Conservation (phyloP, 2,113 vertebrate genomes). For the Aptenodytes forsteri region DNA sequence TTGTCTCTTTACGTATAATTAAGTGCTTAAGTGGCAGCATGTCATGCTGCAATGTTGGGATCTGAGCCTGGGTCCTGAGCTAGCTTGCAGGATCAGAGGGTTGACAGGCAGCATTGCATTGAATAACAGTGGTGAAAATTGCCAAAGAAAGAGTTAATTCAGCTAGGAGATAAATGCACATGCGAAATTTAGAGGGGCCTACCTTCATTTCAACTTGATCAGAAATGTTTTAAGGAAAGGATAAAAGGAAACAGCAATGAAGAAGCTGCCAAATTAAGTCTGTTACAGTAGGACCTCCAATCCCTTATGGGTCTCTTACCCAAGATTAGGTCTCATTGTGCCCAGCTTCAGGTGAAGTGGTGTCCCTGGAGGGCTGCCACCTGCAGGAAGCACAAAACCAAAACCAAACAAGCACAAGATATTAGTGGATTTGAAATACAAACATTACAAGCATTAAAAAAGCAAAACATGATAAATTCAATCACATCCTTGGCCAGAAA, state of each 20-base stretch:
- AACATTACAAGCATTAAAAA: background rate
- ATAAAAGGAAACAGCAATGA: background rate
- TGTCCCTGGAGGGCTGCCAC: background rate
- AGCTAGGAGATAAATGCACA: background rate
- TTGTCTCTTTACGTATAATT: constrained; percentile 19
- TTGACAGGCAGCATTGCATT: background rate
- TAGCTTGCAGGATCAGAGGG: background rate
- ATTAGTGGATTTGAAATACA: background rate
- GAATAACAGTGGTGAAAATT: background rate
- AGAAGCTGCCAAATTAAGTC: background rate
- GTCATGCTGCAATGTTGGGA: background rate
- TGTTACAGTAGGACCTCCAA: background rate
- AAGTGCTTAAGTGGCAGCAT: constrained; percentile 30
- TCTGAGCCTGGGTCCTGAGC: background rate
- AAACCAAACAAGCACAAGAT: background rate
- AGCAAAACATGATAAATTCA: background rate
- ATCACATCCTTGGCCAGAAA: background rate
- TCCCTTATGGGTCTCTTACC: constrained; percentile 21
- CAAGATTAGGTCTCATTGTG: constrained; percentile 25
- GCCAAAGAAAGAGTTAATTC: background rate
- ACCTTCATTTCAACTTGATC: background rate
- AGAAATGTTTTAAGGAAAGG: background rate
- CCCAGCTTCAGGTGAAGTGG: background rate
- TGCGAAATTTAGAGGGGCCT: background rate
- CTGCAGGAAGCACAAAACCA: constrained; percentile 47